Evolutionary conservation across 53 echinoderm and acorn worm genomes (phyloP).

Genomic region (Crossaster papposus): DNA sequence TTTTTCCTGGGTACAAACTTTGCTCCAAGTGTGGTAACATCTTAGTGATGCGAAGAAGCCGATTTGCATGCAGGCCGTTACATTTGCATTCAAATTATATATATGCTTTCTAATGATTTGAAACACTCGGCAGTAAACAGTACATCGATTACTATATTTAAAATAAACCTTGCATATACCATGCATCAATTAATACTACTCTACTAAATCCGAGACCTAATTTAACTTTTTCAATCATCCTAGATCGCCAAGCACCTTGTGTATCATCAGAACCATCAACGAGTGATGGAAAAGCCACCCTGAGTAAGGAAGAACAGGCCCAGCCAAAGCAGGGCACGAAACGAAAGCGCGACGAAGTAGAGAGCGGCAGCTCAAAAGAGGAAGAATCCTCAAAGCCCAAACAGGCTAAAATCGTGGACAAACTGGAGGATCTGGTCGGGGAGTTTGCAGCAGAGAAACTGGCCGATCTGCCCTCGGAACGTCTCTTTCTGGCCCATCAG

Average conservation of each 20-base stretch:
- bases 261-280: neutral
- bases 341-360: constrained; percentile 30
- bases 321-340: constrained; percentile 45
- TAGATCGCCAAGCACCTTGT: neutral
- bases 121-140: too few relatives aligned
- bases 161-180: too few relatives aligned
- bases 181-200: too few relatives aligned
- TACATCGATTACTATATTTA: too few relatives aligned
- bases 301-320: constrained; percentile 7
- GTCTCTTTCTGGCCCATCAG: constrained; percentile 87
- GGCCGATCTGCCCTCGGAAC: constrained; percentile 63
- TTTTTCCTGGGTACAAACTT: too few relatives aligned
- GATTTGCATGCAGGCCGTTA: too few relatives aligned
- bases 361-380: constrained; percentile 15
- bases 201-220: too few relatives aligned
- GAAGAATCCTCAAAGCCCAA: constrained; percentile 37
- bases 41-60: too few relatives aligned
- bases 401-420: constrained; percentile 62
- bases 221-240: neutral
- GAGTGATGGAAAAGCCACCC: neutral
- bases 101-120: too few relatives aligned
- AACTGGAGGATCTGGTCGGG: constrained; percentile 63
- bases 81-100: too few relatives aligned
- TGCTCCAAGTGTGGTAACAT: too few relatives aligned
- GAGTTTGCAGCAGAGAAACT: constrained; percentile 73